Conservation (phyloP, 2,888 invertebrate genomes). For the Lathronympha strigana region DNA sequence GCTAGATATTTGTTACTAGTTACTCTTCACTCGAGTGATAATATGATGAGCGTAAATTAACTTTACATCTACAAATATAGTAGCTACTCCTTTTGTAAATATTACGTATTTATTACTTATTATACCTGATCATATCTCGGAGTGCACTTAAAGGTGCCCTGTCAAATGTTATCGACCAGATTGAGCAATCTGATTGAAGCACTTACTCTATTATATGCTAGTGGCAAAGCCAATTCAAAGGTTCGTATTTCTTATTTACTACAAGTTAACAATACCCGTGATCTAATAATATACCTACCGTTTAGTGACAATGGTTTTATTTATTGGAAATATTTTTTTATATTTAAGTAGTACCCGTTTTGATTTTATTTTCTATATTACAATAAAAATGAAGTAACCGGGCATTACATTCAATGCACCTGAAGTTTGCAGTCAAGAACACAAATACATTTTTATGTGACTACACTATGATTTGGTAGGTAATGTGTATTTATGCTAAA, state of each 20-base stretch:
- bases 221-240: conserved; percentile 40
- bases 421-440: neutral
- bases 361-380: neutral
- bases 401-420: too few relatives aligned
- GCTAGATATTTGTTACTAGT: conserved; percentile 67
- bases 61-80: conserved; percentile 40
- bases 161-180: conserved; percentile 17
- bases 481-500: too few relatives aligned
- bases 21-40: conserved; percentile 64
- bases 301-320: conserved; percentile 16
- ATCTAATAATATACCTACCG: conserved; percentile 7
- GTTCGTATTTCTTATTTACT: conserved; percentile 23
- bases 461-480: neutral
- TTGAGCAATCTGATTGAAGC: conserved; percentile 13
- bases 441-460: conserved; percentile 5
- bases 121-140: conserved; percentile 42
- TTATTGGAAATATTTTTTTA: conserved; percentile 7
- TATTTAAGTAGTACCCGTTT: conserved; percentile 8
- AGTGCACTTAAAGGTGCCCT: conserved; percentile 35
- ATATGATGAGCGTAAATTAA: conserved; percentile 55
- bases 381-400: neutral
- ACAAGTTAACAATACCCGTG: conserved; percentile 4
- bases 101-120: conserved; percentile 39
- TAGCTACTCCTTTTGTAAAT: conserved; percentile 41
- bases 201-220: conserved; percentile 15